Evolutionary conservation across 2,113 vertebrate genomes (phyloP).

Genomic region (Merops nubicus): DNA sequence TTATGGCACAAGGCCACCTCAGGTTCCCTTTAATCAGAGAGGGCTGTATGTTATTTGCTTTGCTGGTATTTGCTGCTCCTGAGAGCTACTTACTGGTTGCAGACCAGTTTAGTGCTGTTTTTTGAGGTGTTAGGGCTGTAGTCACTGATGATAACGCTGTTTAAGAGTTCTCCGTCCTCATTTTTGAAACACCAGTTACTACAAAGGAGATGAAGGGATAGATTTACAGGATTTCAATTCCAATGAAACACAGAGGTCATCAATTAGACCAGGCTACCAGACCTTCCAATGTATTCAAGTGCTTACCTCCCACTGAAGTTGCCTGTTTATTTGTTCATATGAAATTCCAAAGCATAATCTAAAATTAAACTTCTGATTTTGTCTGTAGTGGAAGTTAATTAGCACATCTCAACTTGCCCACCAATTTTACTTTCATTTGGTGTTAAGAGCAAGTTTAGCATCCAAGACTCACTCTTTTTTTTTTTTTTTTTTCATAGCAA

Average conservation of each 20-base stretch:
- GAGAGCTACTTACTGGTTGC: neutral
- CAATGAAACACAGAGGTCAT: neutral
- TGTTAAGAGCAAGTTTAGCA: conserved; percentile 77
- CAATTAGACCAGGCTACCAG: neutral
- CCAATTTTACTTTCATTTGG: conserved; percentile 78
- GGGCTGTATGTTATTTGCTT: neutral
- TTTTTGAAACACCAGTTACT: neutral
- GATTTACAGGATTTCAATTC: neutral
- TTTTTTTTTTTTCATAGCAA: conserved; percentile 56
- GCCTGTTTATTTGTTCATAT: neutral
- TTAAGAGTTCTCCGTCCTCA: neutral
- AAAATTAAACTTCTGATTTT: conserved; percentile 77
- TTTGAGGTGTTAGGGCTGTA: neutral
- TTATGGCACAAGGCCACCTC: neutral
- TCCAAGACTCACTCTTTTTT: conserved; percentile 58
- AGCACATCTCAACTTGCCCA: conserved; percentile 75
- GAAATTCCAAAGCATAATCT: conserved; percentile 69
- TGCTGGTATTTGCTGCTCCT: neutral
- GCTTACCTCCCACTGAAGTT: neutral
- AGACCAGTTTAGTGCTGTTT: neutral
- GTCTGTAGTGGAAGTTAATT: conserved; percentile 78
- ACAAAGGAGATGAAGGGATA: neutral
- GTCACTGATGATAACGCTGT: neutral
- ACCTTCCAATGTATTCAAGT: neutral
- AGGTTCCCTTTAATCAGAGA: neutral